Conservation (phyloP, 1,140 invertebrate genomes). For the Sinonovacula constricta region DNA sequence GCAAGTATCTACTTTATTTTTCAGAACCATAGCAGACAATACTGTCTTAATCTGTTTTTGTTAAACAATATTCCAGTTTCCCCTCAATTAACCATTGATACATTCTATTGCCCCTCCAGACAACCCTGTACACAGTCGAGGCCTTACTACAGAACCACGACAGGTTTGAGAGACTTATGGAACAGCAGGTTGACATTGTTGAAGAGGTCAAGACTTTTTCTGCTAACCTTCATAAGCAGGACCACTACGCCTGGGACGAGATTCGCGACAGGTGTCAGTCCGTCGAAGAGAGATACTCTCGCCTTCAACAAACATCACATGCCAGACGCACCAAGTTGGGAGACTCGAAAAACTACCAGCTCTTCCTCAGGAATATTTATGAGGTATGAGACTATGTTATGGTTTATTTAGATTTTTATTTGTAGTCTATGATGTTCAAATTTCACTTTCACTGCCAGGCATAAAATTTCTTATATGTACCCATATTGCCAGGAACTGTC, state of each 20-base stretch:
- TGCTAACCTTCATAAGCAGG: constrained; percentile 92
- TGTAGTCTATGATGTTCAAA: too few relatives aligned
- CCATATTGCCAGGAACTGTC: too few relatives aligned
- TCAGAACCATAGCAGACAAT: too few relatives aligned
- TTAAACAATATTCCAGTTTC: too few relatives aligned
- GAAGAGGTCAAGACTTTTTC: constrained; percentile 94
- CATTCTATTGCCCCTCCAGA: constrained; percentile 61
- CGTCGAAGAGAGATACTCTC: constrained; percentile 90
- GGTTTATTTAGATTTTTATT: too few relatives aligned
- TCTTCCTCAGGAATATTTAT: constrained; percentile 98
- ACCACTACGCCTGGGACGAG: constrained; percentile 98
- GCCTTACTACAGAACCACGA: constrained; percentile 98
- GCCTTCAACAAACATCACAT: constrained; percentile 90
- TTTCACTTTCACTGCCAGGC: too few relatives aligned
- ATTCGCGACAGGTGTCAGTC: constrained; percentile 91
- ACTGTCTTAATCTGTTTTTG: too few relatives aligned
- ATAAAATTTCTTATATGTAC: too few relatives aligned
- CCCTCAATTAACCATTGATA: too few relatives aligned
- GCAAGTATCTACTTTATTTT: too few relatives aligned
- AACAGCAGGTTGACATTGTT: constrained; percentile 98
- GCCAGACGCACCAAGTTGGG: constrained; percentile 88
- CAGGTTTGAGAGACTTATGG: constrained; percentile 98
- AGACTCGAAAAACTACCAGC: constrained; percentile 95
- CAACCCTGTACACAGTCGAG: constrained; percentile 97
- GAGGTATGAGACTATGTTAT: too few relatives aligned